Conservation (phyloP, 2,113 vertebrate genomes). For the Mormyrus iriodes region DNA sequence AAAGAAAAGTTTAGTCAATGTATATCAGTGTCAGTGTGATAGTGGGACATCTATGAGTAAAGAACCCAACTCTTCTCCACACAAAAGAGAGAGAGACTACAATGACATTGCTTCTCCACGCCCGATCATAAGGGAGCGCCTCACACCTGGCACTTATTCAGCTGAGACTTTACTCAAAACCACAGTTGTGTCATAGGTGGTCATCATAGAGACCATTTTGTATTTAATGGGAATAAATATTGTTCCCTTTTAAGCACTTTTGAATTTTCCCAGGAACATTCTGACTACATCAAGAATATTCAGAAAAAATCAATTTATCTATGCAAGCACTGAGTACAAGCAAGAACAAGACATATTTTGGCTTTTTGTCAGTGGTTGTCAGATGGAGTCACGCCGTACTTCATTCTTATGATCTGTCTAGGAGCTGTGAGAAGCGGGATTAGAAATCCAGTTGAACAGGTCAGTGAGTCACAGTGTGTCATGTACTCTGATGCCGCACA, state of each 20-base stretch:
- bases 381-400: not conserved
- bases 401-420: not conserved
- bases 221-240: not conserved
- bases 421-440: not conserved
- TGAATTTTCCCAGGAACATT: not conserved
- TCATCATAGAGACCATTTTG: not conserved
- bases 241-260: not conserved
- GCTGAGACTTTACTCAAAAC: not conserved
- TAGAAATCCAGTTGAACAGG: slow-evolving; percentile 6
- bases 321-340: slow-evolving; percentile 18
- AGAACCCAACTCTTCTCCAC: not conserved
- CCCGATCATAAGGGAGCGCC: not conserved
- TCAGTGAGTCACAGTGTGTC: not conserved
- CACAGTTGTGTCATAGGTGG: not conserved
- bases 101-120: not conserved
- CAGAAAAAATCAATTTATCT: slow-evolving; percentile 19
- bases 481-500: not conserved
- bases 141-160: not conserved
- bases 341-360: slow-evolving; percentile 8
- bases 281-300: not conserved
- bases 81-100: not conserved
- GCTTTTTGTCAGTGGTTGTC: not conserved
- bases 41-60: not conserved
- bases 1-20: not conserved
- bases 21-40: not conserved